Evolutionary conservation across 2,797 vertebrate species (phyloP).

Genomic region (Pantherophis vulpinus): DNA sequence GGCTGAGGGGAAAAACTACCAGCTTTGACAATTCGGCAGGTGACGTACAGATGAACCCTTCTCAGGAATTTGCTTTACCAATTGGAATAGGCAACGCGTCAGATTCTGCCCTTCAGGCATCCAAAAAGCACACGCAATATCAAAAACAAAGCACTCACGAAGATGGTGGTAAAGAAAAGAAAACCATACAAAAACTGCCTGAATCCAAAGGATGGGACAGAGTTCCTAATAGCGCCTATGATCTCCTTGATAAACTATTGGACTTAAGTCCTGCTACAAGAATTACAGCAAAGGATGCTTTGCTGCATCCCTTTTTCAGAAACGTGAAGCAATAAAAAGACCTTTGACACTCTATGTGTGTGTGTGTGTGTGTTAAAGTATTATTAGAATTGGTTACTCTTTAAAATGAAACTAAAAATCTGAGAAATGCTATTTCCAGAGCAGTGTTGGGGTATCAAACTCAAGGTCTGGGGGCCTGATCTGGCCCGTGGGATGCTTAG

Average conservation of each 20-base stretch:
- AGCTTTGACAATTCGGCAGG: constrained; percentile 13
- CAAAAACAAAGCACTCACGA: constrained; percentile 31
- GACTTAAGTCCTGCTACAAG: constrained; percentile 92
- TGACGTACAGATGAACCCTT: constrained; percentile 35
- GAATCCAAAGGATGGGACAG: constrained; percentile 79
- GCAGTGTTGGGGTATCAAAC: not conserved
- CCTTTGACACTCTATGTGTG: not conserved
- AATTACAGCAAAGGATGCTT: constrained; percentile 85
- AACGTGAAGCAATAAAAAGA: constrained; percentile 61
- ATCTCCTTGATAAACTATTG: constrained; percentile 89
- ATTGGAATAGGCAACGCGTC: constrained; percentile 39
- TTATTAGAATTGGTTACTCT: constrained; percentile 23
- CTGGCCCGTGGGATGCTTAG: too few relatives aligned
- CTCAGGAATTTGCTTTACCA: constrained; percentile 33
- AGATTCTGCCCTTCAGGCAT: constrained; percentile 3
- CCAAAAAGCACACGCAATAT: not conserved
- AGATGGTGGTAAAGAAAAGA: constrained; percentile 35
- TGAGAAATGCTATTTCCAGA: constrained; percentile 17
- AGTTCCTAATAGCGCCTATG: constrained; percentile 87
- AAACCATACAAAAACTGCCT: constrained; percentile 3
- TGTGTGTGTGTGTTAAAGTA: constrained; percentile 11
- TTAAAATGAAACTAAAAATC: constrained; percentile 29
- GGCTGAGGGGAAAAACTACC: constrained; percentile 73
- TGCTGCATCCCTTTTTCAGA: constrained; percentile 86
- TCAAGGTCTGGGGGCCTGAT: too few relatives aligned